Percentiles rank a stretch among this genome's conserved stretches.
These are phyloP conservation scores for Crotalus helleri DNA, from an alignment of 2,113 vertebrate species.

Conservation along the genomic window DNA sequence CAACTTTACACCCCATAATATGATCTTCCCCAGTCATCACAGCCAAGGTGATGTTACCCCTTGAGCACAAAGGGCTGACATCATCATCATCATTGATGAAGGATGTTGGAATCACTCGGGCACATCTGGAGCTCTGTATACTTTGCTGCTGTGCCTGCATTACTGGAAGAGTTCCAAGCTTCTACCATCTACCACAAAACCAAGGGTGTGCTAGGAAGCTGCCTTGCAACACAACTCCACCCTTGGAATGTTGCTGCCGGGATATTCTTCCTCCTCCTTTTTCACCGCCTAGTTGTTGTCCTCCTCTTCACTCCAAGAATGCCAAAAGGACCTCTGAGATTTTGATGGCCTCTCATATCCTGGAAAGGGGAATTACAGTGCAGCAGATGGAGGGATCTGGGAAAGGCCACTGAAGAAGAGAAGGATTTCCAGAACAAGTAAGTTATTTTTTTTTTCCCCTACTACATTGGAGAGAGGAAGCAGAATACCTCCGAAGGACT, in stretches of 20 bases:
- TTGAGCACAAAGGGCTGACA: neutral
- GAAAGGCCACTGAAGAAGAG: neutral
- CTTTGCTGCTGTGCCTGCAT: too few species aligned
- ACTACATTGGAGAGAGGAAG: neutral
- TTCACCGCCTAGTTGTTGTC: neutral
- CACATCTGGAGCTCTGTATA: neutral
- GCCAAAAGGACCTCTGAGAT: constrained; percentile 10
- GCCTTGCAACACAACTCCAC: constrained; percentile 5
- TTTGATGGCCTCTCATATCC: neutral
- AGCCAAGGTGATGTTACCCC: neutral
- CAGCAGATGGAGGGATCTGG: neutral
- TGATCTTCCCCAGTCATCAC: neutral
- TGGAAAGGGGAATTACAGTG: neutral
- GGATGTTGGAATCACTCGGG: too few species aligned
- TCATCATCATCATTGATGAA: neutral
- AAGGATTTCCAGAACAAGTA: constrained; percentile 30
- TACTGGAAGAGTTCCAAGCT: neutral
- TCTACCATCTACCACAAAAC: neutral
- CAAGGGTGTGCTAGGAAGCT: constrained; percentile 12
- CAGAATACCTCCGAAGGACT: neutral
- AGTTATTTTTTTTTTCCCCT: neutral
- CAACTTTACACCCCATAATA: neutral
- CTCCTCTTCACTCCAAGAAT: constrained; percentile 29
- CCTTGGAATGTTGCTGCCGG: constrained; percentile 22
- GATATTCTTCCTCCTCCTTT: constrained; percentile 42